Evolutionary conservation across 2,113 vertebrate species (phyloP).

Genomic region (Lasiurus cinereus): DNA sequence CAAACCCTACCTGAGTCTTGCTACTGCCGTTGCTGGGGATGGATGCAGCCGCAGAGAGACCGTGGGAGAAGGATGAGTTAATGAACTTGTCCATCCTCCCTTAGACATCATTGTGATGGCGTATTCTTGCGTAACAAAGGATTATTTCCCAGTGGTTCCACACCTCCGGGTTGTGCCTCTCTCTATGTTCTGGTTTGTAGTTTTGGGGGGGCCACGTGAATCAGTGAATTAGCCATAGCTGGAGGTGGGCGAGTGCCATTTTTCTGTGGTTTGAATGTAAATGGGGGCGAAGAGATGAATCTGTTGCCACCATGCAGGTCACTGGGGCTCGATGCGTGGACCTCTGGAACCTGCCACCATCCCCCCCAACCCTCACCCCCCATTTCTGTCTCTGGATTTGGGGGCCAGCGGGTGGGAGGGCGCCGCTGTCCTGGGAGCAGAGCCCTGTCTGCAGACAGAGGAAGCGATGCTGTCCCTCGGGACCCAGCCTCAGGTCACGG

Average conservation of each 20-base stretch:
- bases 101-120: too few species aligned
- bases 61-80: too few species aligned
- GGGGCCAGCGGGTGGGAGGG: neutral
- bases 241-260: neutral
- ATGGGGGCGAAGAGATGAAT: neutral
- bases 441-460: constrained; percentile 1
- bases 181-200: too few species aligned
- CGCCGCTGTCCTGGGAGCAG: neutral
- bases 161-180: too few species aligned
- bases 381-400: neutral
- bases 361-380: too few species aligned
- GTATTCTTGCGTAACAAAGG: too few species aligned
- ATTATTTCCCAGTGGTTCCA: too few species aligned
- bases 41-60: too few species aligned
- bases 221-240: neutral
- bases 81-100: too few species aligned
- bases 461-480: constrained; percentile 38
- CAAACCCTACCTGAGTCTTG: too few species aligned
- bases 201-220: too few species aligned
- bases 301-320: accelerated
- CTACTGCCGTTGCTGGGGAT: too few species aligned
- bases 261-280: neutral
- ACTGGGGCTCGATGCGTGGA: neutral
- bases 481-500: constrained; percentile 66
- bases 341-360: neutral